These are phyloP conservation scores for Epistrophella euchroma DNA, from an alignment of 2,888 invertebrate genomes.

Conservation along the genomic window DNA sequence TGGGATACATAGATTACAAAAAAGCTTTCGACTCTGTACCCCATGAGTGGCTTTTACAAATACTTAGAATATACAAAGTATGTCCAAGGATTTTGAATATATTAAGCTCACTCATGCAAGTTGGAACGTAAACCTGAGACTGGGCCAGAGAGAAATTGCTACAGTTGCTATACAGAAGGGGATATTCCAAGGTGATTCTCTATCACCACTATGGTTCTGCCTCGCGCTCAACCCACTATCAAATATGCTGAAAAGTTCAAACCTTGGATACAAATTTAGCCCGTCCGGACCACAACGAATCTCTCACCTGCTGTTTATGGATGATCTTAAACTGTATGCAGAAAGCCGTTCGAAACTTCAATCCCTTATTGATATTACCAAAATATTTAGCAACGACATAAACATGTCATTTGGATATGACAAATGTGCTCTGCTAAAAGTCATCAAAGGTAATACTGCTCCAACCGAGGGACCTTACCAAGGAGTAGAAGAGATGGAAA, in stretches of 20 bases:
- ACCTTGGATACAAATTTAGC: not conserved
- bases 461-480: not conserved
- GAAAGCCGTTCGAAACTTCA: not conserved
- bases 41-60: not conserved
- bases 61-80: not conserved
- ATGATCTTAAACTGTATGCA: not conserved
- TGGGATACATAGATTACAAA: not conserved
- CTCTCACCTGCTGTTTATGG: not conserved
- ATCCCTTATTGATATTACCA: not conserved
- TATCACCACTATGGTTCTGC: too few species aligned
- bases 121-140: not conserved
- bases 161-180: not conserved
- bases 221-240: not conserved
- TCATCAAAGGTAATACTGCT: not conserved
- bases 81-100: conserved; percentile 6
- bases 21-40: not conserved
- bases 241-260: not conserved
- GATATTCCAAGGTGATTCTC: not conserved
- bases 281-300: not conserved
- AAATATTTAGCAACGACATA: not conserved
- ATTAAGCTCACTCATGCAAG: not conserved
- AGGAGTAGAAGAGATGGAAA: not conserved
- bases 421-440: too few species aligned
- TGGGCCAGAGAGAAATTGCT: not conserved
- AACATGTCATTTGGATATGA: too few species aligned